Evolutionary conservation across 2,113 vertebrate species (phyloP).

Genomic region (Gnathonemus longibarbis): DNA sequence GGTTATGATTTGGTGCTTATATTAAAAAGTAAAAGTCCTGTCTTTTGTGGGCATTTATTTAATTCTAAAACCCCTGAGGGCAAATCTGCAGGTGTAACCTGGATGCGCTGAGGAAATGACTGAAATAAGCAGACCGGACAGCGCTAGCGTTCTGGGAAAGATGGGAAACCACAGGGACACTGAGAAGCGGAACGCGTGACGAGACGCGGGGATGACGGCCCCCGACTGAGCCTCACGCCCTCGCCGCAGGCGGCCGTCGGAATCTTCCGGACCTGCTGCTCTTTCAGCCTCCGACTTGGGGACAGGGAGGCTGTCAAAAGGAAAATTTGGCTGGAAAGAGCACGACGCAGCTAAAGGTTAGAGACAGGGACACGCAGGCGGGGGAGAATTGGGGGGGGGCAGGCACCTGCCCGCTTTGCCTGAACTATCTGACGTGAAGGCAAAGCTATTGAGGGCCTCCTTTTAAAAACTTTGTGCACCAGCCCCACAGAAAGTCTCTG

Average conservation of each 20-base stretch:
- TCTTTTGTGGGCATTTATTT: neutral
- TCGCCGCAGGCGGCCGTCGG: neutral
- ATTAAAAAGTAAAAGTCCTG: neutral
- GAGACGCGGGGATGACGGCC: neutral
- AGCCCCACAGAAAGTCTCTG: neutral
- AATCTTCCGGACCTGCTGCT: neutral
- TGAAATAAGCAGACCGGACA: neutral
- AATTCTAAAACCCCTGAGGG: neutral
- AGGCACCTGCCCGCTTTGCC: neutral
- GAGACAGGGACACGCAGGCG: neutral
- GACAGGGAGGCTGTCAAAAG: neutral
- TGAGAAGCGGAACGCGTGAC: neutral
- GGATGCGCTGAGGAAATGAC: slow-evolving; percentile 11
- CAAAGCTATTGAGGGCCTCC: neutral
- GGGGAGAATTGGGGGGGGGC: neutral
- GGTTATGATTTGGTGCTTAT: neutral
- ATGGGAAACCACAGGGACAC: neutral
- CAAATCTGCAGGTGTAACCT: slow-evolving; percentile 15
- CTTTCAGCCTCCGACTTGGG: neutral
- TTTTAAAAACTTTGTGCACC: neutral
- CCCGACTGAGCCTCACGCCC: neutral
- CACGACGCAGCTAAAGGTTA: neutral
- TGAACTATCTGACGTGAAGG: neutral
- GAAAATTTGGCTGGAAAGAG: neutral
- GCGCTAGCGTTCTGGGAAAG: neutral